Evolutionary conservation across 2,113 vertebrate species (phyloP).

Genomic region (Lynx canadensis): DNA sequence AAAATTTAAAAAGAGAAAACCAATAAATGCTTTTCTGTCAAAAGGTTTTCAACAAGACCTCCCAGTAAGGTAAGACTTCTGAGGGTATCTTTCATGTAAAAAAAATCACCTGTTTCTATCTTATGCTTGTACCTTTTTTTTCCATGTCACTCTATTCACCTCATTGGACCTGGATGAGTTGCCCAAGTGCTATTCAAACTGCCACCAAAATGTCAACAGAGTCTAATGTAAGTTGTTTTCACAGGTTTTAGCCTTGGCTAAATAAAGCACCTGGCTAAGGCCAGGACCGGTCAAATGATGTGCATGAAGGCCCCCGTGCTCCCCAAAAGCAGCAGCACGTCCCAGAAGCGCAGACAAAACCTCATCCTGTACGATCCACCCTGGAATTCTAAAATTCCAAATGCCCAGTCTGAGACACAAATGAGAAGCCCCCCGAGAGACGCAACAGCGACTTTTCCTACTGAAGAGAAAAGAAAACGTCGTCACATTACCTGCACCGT

Average conservation of each 20-base stretch:
- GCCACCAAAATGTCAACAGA: neutral
- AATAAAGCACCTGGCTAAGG: neutral
- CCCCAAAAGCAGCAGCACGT: neutral
- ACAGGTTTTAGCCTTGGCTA: neutral
- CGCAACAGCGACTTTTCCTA: neutral
- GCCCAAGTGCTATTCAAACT: neutral
- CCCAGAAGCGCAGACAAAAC: neutral
- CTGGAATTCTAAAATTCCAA: neutral
- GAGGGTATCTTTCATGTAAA: neutral
- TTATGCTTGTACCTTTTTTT: neutral
- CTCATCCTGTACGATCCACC: rapidly evolving
- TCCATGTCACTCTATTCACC: neutral
- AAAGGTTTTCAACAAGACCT: neutral
- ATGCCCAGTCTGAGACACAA: neutral
- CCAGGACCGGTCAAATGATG: rapidly evolving
- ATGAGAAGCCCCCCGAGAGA: neutral
- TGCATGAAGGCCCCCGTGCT: rapidly evolving
- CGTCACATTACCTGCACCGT: rapidly evolving
- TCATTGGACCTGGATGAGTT: neutral
- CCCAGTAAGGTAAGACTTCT: neutral
- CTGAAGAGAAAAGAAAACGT: neutral
- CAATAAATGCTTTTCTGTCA: neutral
- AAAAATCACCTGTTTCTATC: neutral
- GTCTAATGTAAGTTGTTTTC: neutral
- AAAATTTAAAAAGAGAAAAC: too few relatives aligned